Conservation (phyloP, 37 sponge, comb jelly and placozoan species). For the Spongia lamella region DNA sequence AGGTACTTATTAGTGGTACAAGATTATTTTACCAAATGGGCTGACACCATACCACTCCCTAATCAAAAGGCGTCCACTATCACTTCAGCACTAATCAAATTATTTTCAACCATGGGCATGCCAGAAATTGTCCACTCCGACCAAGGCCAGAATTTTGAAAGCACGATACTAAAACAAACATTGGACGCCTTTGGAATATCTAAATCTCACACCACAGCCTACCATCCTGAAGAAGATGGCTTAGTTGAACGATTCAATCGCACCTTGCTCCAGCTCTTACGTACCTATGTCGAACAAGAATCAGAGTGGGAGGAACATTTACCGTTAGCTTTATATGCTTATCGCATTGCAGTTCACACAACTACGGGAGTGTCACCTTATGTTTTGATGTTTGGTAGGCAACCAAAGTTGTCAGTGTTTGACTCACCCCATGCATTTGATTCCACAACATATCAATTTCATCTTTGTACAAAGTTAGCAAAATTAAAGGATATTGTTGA, state of each 20-base stretch:
- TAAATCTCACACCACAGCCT: not conserved
- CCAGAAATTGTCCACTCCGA: slow-evolving; percentile 1
- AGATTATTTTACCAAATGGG: slow-evolving; percentile 11
- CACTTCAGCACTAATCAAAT: not conserved
- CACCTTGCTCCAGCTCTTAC: too few relatives aligned
- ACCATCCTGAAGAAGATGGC: too few relatives aligned
- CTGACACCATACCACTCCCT: not conserved
- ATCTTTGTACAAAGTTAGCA: too few relatives aligned
- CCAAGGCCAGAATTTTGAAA: too few relatives aligned
- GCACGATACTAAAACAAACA: not conserved
- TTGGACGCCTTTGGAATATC: not conserved
- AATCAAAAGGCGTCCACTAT: not conserved
- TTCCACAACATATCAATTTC: too few relatives aligned
- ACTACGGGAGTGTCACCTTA: too few relatives aligned
- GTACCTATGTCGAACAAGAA: not conserved
- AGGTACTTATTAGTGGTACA: not conserved
- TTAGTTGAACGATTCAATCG: too few relatives aligned
- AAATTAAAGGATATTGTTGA: too few relatives aligned
- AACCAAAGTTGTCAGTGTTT: too few relatives aligned
- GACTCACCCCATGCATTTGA: too few relatives aligned
- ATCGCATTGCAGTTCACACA: not conserved
- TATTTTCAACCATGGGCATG: not conserved
- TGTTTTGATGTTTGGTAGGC: too few relatives aligned
- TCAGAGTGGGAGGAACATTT: not conserved
- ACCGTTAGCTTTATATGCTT: not conserved